A percentile compares a stretch with the other conserved stretches of the same genome.
Conservation (phyloP, 1,140 invertebrate genomes). For the Drosophila bocki region DNA sequence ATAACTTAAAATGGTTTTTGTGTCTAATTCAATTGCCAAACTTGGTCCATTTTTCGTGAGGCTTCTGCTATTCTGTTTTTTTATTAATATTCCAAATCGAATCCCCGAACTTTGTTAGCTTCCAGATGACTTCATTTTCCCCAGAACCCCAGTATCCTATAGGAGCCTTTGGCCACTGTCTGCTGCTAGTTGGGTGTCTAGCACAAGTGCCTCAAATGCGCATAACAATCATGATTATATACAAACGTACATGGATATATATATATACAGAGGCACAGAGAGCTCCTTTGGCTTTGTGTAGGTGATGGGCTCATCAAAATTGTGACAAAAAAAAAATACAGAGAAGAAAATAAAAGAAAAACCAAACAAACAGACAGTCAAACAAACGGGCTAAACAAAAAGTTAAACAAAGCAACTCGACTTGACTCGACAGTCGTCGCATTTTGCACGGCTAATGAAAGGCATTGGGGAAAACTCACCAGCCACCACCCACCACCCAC, state of each 20-base stretch:
- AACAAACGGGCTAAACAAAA: constrained; percentile 64
- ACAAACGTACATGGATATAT: constrained; percentile 15
- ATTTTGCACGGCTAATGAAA: constrained; percentile 67
- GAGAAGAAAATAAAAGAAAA: constrained; percentile 41
- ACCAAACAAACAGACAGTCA: constrained; percentile 59
- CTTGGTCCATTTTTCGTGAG: constrained; percentile 2
- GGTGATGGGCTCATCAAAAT: constrained; percentile 64
- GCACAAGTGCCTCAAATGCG: constrained; percentile 71
- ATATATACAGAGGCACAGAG: constrained; percentile 18
- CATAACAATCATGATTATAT: constrained; percentile 75
- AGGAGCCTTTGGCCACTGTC: constrained; percentile 23
- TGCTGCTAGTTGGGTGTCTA: constrained; percentile 48
- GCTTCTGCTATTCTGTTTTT: constrained; percentile 8
- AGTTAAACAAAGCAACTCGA: constrained; percentile 65
- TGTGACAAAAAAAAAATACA: constrained; percentile 61
- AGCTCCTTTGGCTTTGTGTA: constrained; percentile 37
- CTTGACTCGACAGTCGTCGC: constrained; percentile 48
- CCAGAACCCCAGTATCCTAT: background rate
- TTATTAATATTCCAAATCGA: constrained; percentile 21
- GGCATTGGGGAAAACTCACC: constrained; percentile 38
- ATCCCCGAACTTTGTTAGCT: constrained; percentile 25
- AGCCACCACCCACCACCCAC: background rate
- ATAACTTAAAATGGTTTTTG: background rate
- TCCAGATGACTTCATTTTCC: constrained; percentile 30
- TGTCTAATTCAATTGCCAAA: constrained; percentile 8